Conservation (phyloP, 64 coral and sea anemone species). For the Stichodactyla helianthus region DNA sequence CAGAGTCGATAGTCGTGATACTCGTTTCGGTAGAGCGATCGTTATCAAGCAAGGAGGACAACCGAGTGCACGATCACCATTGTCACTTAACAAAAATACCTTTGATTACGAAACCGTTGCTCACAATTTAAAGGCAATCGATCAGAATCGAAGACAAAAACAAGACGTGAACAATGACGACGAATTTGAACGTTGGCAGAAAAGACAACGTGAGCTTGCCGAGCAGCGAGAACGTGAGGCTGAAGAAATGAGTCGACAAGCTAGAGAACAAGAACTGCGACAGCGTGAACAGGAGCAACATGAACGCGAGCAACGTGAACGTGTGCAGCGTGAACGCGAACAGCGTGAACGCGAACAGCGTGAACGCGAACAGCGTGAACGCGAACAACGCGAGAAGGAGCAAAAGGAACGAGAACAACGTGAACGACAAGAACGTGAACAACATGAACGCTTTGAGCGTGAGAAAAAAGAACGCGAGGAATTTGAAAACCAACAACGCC, state of each 20-base stretch:
- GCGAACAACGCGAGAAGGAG: conserved; percentile 13
- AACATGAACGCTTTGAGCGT: conserved; percentile 25
- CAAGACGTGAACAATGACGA: conserved; percentile 38
- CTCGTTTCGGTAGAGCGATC: conserved; percentile 70
- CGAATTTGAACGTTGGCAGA: conserved; percentile 63
- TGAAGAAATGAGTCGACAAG: not conserved
- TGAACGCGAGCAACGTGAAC: conserved; percentile 37
- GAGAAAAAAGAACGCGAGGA: conserved; percentile 24
- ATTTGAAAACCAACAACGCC: conserved; percentile 15
- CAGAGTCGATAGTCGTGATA: conserved; percentile 56
- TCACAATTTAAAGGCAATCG: conserved; percentile 8
- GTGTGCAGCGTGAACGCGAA: conserved; percentile 11
- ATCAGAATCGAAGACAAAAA: not conserved
- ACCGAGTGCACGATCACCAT: not conserved
- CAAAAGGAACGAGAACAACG: conserved; percentile 5
- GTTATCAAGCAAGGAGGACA: conserved; percentile 59
- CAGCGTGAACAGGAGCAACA: conserved; percentile 31
- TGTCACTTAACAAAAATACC: not conserved
- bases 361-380: conserved; percentile 20
- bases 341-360: conserved; percentile 32
- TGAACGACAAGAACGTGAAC: conserved; percentile 19
- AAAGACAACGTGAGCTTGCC: conserved; percentile 38
- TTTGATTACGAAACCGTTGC: conserved; percentile 39
- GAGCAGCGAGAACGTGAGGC: conserved; percentile 45
- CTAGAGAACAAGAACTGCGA: not conserved